Evolutionary conservation across 2,797 vertebrate genomes (phyloP), one percentile per base, ranked within the genome.

Genomic region (Anas flavirostris): DNA sequence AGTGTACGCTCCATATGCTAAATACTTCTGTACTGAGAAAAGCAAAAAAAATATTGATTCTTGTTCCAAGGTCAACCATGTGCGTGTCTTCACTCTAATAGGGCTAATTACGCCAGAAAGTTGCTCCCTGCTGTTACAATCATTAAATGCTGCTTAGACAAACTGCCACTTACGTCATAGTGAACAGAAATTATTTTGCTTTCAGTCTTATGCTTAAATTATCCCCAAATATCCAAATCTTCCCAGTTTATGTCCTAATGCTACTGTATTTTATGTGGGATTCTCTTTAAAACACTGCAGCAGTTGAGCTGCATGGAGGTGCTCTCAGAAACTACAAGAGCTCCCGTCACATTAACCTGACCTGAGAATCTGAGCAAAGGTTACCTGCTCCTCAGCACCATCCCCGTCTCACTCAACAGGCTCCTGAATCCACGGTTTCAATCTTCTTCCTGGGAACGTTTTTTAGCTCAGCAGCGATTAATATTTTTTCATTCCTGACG

Each of bases 401-500:
- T 70, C 26, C 59, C 23, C 33, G 12, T 48, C 69, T 76, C 41
- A 21, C 58, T 87, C 73, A 78, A 73, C 31, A 63, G 46, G 69
- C 46, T 63, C 37, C 69, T 63, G 70, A 72, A 92, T 37, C 63
- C 66, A 68, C 44, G 17, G 0, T 11, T 77, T 50, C 82, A 64
- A 33, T 14, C 25, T 67, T 67, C 85, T 70, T 89, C 80, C 84
- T 16, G 81, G 75, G 19, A 88, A 21, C 74, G 31, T 44, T 29
- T 69, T 67, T 67, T 46, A 88, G 74, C 85, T 64, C 60, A 39
- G 43, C 77, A 55, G 53, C 91, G 90, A 95, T 93, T 94, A 91
- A 91, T 95, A 88, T 60, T 69, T 86, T 79, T 79, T 68, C 90
- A 68, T 74, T 92, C 91, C 56, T 75, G 83, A 84, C 83, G 85